Evolutionary conservation across 2,888 invertebrate genomes (phyloP).

Genomic region (Pocota personata): DNA sequence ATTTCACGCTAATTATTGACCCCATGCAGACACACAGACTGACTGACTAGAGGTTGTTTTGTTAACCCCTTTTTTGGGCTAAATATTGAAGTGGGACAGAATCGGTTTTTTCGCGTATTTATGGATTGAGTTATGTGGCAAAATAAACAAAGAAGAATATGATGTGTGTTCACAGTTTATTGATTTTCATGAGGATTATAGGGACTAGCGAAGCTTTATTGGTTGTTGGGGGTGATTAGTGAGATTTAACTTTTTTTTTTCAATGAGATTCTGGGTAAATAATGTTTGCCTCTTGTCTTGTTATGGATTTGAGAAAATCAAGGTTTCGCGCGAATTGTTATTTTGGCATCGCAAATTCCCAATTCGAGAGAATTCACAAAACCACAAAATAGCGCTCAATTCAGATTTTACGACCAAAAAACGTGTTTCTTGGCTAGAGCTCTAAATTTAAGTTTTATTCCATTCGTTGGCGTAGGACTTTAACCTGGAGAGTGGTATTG

Average conservation of each 20-base stretch:
- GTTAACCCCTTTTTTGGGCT: not conserved
- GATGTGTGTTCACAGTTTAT: not conserved
- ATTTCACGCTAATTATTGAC: conserved; percentile 55
- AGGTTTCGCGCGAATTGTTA: not conserved
- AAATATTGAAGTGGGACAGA: conserved; percentile 28
- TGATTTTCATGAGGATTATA: not conserved
- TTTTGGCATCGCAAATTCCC: not conserved
- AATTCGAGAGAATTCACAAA: not conserved
- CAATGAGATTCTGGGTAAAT: not conserved
- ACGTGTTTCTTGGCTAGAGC: not conserved
- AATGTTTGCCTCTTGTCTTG: not conserved
- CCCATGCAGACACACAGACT: conserved; percentile 44
- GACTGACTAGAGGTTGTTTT: not conserved
- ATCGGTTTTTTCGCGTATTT: conserved; percentile 15
- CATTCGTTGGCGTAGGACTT: conserved; percentile 8
- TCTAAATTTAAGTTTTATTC: not conserved
- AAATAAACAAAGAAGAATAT: conserved; percentile 12
- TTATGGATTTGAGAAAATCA: not conserved
- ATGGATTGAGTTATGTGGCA: conserved; percentile 13
- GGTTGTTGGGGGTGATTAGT: conserved; percentile 4
- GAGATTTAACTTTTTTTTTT: not conserved
- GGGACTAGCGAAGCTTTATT: not conserved
- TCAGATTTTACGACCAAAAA: conserved; percentile 9
- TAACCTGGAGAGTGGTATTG: not conserved
- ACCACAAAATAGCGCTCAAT: not conserved